These are phyloP conservation scores for Dasyurus viverrinus DNA, from an alignment of 2,113 vertebrate species.

Conservation along the genomic window DNA sequence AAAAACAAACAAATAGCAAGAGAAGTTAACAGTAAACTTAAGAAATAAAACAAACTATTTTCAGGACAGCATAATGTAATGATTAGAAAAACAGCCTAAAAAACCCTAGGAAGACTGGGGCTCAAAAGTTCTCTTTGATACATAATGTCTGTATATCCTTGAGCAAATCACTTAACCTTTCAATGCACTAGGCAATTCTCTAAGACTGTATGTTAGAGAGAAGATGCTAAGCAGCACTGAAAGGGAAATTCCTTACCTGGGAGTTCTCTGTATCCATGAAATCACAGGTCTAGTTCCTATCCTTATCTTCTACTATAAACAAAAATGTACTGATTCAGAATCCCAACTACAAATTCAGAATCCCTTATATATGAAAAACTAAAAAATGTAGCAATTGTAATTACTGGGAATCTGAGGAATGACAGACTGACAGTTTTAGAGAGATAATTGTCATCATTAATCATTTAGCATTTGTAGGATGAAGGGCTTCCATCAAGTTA, in stretches of 20 bases:
- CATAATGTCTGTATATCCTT: background rate
- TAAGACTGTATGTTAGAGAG: background rate
- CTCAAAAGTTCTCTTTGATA: background rate
- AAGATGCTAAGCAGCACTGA: background rate
- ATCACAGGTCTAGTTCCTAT: background rate
- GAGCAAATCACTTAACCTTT: background rate
- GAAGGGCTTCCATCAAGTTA: constrained; percentile 28
- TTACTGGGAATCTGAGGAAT: constrained; percentile 32
- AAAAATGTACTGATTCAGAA: constrained; percentile 31
- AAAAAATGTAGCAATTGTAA: constrained; percentile 14
- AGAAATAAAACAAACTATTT: background rate
- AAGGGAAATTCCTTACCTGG: background rate
- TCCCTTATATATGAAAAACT: background rate
- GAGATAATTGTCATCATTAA: constrained; percentile 37
- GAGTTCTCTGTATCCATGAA: constrained; percentile 35
- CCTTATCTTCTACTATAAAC: background rate
- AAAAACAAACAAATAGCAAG: constrained; percentile 51
- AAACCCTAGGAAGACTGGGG: background rate
- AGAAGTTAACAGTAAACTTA: constrained; percentile 52
- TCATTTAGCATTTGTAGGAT: constrained; percentile 37
- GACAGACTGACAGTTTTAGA: background rate
- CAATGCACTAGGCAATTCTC: background rate
- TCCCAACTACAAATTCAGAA: constrained; percentile 31
- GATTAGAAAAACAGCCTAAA: background rate
- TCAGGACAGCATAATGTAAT: background rate